These are phyloP conservation scores for Orthonyx spaldingii DNA, from an alignment of 2,113 vertebrate species.

Conservation along the genomic window DNA sequence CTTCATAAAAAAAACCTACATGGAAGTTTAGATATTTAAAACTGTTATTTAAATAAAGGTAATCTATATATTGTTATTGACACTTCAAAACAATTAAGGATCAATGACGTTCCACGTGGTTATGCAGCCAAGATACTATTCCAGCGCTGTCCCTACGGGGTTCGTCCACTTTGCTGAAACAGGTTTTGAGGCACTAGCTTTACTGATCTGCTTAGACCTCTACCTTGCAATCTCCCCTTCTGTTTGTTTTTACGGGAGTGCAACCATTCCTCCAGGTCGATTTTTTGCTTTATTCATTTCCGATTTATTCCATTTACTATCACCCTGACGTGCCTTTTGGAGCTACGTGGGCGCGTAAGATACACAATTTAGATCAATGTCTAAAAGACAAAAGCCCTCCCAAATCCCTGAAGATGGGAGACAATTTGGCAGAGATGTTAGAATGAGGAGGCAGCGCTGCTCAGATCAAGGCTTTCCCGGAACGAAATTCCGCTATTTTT, in stretches of 20 bases:
- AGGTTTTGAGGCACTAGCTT: background rate
- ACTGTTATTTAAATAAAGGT: background rate
- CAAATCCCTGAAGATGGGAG: background rate
- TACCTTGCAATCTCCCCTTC: background rate
- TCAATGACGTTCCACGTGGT: background rate
- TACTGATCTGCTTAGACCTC: background rate
- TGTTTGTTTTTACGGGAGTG: background rate
- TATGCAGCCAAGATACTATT: rapidly evolving
- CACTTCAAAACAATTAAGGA: background rate
- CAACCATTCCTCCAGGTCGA: background rate
- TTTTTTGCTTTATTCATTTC: background rate
- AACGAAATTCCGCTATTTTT: conserved; percentile 18
- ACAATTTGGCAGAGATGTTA: background rate
- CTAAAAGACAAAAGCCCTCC: conserved; percentile 38
- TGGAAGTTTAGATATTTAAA: background rate
- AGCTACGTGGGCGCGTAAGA: background rate
- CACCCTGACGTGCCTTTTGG: background rate
- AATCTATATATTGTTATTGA: background rate
- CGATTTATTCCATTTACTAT: background rate
- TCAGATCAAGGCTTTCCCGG: background rate
- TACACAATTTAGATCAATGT: background rate
- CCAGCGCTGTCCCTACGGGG: background rate
- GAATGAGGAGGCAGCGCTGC: background rate
- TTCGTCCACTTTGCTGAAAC: background rate
- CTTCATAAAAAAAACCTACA: background rate